Percentiles rank a stretch among this genome's conserved stretches.
Conservation (phyloP, 2,888 invertebrate species). For the Actias luna region DNA sequence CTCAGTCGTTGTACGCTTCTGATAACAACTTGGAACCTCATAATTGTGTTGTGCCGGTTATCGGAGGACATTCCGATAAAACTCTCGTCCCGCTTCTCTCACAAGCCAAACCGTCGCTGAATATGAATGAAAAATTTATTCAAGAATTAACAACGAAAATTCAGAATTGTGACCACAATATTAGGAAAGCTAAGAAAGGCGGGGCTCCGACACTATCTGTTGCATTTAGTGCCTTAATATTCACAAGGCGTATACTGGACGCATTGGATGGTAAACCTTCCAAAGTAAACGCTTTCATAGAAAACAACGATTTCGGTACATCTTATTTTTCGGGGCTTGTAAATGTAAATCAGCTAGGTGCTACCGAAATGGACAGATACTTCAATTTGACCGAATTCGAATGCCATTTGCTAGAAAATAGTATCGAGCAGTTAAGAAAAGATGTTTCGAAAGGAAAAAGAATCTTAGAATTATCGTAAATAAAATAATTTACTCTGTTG, state of each 20-base stretch:
- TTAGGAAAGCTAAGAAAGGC: constrained; percentile 84
- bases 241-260: constrained; percentile 79
- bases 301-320: constrained; percentile 68
- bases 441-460: constrained; percentile 54
- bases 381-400: constrained; percentile 49
- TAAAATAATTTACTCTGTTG: background rate
- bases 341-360: constrained; percentile 46
- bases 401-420: constrained; percentile 50
- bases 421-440: constrained; percentile 51
- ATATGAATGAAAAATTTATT: constrained; percentile 65
- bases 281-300: constrained; percentile 52
- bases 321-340: constrained; percentile 58
- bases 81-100: constrained; percentile 91
- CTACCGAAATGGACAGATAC: constrained; percentile 53
- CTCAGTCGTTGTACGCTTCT: constrained; percentile 88
- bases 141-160: constrained; percentile 55
- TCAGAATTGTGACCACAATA: constrained; percentile 84
- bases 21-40: constrained; percentile 83
- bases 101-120: constrained; percentile 82
- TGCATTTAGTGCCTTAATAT: constrained; percentile 84
- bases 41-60: constrained; percentile 86
- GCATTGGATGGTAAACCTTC: constrained; percentile 56
- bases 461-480: constrained; percentile 48
- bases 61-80: constrained; percentile 88
- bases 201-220: constrained; percentile 82